These are phyloP conservation scores for Cyclopterus lumpus DNA, from an alignment of 2,797 vertebrate genomes.

Conservation along the genomic window DNA sequence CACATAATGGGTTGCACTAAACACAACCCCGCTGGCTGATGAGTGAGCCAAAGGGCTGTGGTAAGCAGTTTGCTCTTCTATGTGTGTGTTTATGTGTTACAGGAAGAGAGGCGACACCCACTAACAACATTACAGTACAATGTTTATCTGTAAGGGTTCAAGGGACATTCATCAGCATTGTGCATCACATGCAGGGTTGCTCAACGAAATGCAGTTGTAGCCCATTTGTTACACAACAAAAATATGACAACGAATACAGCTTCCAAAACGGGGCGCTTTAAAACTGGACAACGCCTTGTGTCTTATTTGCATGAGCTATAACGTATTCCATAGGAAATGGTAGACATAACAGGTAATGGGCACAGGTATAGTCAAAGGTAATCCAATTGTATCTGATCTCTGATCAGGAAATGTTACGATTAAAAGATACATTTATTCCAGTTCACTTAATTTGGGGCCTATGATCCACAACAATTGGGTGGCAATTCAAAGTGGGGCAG, in stretches of 20 bases:
- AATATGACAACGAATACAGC: background rate
- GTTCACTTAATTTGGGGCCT: background rate
- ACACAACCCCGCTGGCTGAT: background rate
- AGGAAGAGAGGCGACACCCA: background rate
- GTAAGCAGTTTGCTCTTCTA: background rate
- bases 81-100: background rate
- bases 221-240: background rate
- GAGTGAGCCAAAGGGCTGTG: background rate
- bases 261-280: background rate
- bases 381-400: background rate
- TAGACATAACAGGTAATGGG: background rate
- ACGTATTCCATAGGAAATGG: background rate
- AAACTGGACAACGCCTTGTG: background rate
- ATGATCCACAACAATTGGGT: background rate
- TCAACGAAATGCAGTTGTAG: background rate
- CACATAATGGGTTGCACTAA: background rate
- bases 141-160: background rate
- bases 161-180: background rate
- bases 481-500: background rate
- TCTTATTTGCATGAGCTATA: background rate
- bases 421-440: background rate
- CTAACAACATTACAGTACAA: background rate
- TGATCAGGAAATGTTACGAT: background rate
- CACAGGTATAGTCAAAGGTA: background rate
- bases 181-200: background rate